Conservation (phyloP, 2,888 invertebrate species). For the Dione vanillae region DNA sequence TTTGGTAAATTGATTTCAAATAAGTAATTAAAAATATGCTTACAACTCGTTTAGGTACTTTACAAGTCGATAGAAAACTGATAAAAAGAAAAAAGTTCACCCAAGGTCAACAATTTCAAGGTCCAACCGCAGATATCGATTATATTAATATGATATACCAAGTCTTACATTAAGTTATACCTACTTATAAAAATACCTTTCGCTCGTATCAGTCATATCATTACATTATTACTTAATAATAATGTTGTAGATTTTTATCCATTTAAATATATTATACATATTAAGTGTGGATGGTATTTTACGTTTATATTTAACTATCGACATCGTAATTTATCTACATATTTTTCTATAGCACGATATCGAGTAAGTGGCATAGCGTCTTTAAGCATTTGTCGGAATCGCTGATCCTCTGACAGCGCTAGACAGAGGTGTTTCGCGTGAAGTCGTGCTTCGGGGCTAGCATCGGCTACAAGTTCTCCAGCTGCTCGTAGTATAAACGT, state of each 20-base stretch:
- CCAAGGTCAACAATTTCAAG: constrained; percentile 23
- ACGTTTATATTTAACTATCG: constrained; percentile 52
- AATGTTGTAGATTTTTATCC: neutral
- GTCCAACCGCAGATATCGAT: constrained; percentile 26
- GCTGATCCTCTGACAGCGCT: constrained; percentile 88
- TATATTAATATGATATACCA: neutral
- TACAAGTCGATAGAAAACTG: constrained; percentile 34
- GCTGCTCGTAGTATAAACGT: constrained; percentile 91
- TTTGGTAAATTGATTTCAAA: neutral
- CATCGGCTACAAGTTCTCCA: constrained; percentile 93
- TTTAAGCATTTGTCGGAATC: constrained; percentile 89
- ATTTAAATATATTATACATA: neutral
- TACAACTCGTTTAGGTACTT: neutral
- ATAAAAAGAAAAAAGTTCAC: constrained; percentile 29
- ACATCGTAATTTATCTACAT: constrained; percentile 84
- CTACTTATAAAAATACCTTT: constrained; percentile 42
- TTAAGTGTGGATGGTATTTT: neutral
- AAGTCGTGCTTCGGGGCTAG: constrained; percentile 92
- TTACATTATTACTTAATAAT: constrained; percentile 4
- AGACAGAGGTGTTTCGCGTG: constrained; percentile 92
- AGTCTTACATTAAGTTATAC: constrained; percentile 1
- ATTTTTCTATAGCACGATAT: constrained; percentile 93
- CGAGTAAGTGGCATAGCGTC: constrained; percentile 92
- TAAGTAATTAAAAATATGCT: neutral
- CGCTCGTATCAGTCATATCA: constrained; percentile 37